Evolutionary conservation across 2,888 invertebrate genomes (phyloP), one percentile per base, ranked within the genome.

Genomic region (Rugalucina vietnamica): DNA sequence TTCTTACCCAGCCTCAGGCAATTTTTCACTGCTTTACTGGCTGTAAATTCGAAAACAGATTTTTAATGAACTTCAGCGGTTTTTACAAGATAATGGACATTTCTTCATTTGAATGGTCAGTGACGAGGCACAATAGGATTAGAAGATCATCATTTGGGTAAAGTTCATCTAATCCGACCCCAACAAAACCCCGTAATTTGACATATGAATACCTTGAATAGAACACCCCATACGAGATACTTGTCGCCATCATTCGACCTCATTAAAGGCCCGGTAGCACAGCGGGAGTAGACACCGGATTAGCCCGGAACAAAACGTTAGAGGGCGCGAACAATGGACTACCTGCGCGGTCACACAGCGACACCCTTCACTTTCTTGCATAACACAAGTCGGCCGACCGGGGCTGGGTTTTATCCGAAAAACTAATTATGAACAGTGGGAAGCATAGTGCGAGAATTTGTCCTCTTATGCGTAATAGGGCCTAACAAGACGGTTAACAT

Each of bases 141-240:
- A 87, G 72, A 77, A 77, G 87, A 78, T 80, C 80, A 84, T 84
- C 87, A 80, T 84, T 82, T 81, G 79, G 82, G 80, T 82, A 82
- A 84, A 87, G 87, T 87, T 84, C 87, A 87, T 87, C 75, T 87
- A 87, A 87, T 87, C 87, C 84, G 80, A 69, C 76, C 79, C 73
- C 82, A 39, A 87, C 87, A 87, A 87, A 87, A 83, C 85, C 83
- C 85, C 87, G 76, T 87, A 87, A 87, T 87, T 87, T 87, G 87
- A 87, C 87, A 87, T 85, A 83, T 87, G 87, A 87, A 87, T 87
- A 77, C 87, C 60, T 80, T 87, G 82, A 87, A 87, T 87, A 81
- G 74, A 79, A 84, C 75, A 81, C 80, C 79, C 84, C 81, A 76
- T 75, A 70, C 65, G 54, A 83, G 78, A 81, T 79, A 87, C 87